Evolutionary conservation across 2,113 vertebrate species (phyloP), one percentile per base, ranked within the genome.

Genomic region (Clarias magur): DNA sequence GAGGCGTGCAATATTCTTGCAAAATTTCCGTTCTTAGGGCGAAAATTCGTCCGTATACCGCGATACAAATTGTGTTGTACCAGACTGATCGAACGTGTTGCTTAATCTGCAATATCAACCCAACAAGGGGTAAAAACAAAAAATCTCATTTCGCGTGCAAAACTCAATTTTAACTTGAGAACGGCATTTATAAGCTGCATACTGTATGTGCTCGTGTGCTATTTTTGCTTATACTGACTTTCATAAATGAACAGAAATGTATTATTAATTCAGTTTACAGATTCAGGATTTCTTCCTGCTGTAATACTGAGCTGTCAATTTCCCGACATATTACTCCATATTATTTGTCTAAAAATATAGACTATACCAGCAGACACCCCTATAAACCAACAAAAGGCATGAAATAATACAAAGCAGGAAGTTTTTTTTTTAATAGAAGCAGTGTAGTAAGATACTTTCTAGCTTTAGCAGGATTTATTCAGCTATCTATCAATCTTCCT

Each of bases 291-390:
- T 73, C 21, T 23, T 83, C 27, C 38, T 76, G 23, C 73, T 76
- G 73, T 76, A 76, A 82, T 48, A 63, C 38, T 7, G 6, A 42
- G 34, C 34, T 82, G 60, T 82, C 65, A 82, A 65, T 82, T 65
- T 65, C 23, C 7, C 80, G n/a, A 42, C 48, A n/a, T 54, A 16
- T 76, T 76, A 48, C 73, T 82, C 15, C 60, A 82, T 38, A 25
- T 60, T 73, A 11, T 63, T 76, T 76, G 34, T 27, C 16, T 63
- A 53, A n/a, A 42, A 62, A 72, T 42, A n/a, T 60, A 59, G n/a
- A 70, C 2, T 57, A 23, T 1, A 62, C 27, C 42, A 30, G 56
- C 57, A 23, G 23, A 30, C 53, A 76, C 25, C 25, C 53, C 17
- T 85, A 48, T 48, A 85, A 75, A 48, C 56, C 11, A 57, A 3